Percentiles rank a stretch among this genome's conserved stretches.
phyloP scores from a whole-genome alignment of 2,797 vertebrate species.

The Xerus rutilus region DNA sequence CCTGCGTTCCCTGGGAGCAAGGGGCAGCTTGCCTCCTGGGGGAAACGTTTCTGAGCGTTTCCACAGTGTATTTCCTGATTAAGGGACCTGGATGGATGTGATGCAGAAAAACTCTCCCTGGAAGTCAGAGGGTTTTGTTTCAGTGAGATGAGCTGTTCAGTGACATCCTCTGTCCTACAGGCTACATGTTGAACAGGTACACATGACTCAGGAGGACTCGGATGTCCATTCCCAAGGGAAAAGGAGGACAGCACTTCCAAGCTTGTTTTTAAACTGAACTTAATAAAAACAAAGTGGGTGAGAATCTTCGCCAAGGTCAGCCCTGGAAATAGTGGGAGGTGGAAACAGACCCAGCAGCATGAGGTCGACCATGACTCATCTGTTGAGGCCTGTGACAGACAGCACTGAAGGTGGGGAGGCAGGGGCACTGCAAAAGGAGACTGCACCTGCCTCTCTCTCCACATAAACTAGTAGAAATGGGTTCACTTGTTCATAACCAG shows the following conservation, averaged over 20 bases:
- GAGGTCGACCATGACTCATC: not conserved
- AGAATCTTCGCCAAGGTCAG: not conserved
- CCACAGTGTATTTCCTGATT: not conserved
- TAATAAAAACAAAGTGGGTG: not conserved
- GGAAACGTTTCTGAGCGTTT: not conserved
- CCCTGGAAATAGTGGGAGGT: not conserved
- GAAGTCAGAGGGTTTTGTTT: not conserved
- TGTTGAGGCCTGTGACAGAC: too few relatives aligned
- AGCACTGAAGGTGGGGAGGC: rapidly evolving
- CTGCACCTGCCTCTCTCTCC: not conserved
- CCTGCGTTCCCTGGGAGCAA: not conserved
- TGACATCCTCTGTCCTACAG: not conserved
- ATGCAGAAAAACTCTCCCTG: not conserved
- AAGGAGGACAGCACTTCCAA: not conserved
- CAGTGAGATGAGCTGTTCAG: not conserved
- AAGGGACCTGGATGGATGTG: not conserved
- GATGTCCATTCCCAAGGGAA: not conserved
- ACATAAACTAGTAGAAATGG: not conserved
- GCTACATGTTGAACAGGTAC: not conserved
- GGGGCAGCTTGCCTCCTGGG: rapidly evolving
- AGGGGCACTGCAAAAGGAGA: not conserved
- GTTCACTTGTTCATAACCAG: not conserved
- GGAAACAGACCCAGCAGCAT: not conserved
- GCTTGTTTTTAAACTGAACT: not conserved
- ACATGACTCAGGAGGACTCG: not conserved